Evolutionary conservation across 2,113 vertebrate genomes (phyloP), one percentile per base, ranked within the genome.

Genomic region (Heterotis niloticus): DNA sequence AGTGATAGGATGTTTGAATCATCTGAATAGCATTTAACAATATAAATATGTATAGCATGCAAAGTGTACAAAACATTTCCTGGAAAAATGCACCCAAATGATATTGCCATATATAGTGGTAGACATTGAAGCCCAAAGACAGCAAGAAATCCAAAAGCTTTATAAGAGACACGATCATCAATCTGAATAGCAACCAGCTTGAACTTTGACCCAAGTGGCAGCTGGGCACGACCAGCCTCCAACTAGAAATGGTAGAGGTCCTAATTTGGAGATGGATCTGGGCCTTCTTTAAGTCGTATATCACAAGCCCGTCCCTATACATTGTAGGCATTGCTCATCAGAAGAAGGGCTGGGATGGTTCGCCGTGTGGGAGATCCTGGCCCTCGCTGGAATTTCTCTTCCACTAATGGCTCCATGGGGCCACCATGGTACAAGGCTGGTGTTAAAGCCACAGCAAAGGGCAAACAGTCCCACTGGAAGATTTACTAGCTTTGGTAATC

Each of bases 401-500:
- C 7, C 34, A 44, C 34, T 44, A 44, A 44, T 44, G 34, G 34
- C 34, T 44, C 34, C 34, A 7, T 44, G 34, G 2, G 34, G 34
- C 34, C 34, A 44, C 34, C 34, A 44, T 44, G 34, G 34, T 7
- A 44, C 34, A 44, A 7, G 34, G 3, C 34, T 44, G 34, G 7
- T 44, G 34, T 44, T 44, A 44, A 44, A 54, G 64, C 18, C 18
- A 54, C 34, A 44, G 3, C 34, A 44, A 2, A 34, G 51, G 20
- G 29, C 66, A 60, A 13, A 52, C 74, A 78, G 79, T 73, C 16
- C 56, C 70, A 10, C 56, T 75, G 77, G 78, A 60, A 80, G 57
- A 73, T 81, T 65, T 59, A 77, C 44, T 10, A 66, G 75, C 23
- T 5, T 74, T 76, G 69, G 44, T 68, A 16, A 77, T 76, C 24